phyloP scores from a whole-genome alignment of 23 tunicate genomes.

The Trididemnum clinides region DNA sequence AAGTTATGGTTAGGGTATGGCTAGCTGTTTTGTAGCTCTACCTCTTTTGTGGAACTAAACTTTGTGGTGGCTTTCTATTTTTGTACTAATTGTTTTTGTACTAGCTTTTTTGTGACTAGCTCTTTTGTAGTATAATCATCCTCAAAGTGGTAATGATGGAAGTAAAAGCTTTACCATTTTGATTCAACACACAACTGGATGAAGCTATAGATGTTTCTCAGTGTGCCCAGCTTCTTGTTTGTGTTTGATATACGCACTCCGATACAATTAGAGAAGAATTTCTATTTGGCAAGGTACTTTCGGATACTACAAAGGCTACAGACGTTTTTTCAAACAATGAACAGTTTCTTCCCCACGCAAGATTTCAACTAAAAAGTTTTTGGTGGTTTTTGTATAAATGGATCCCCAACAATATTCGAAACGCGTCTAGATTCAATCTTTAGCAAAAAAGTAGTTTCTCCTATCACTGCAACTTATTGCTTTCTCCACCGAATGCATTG shows the following conservation, averaged over 20 bases:
- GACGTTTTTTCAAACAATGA: slow-evolving; percentile 22
- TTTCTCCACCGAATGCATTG: slow-evolving; percentile 41
- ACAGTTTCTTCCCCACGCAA: slow-evolving; percentile 31
- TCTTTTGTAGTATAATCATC: too few relatives aligned
- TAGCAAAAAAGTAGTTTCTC: slow-evolving; percentile 25
- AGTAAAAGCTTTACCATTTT: neutral
- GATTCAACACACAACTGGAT: slow-evolving; percentile 19
- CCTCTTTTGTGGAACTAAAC: too few relatives aligned
- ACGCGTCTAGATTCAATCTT: neutral
- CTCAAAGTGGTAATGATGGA: neutral
- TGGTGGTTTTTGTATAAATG: neutral
- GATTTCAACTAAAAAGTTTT: slow-evolving; percentile 2
- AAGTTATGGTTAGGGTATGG: too few relatives aligned
- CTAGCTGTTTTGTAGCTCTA: too few relatives aligned
- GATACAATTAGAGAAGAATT: slow-evolving; percentile 42
- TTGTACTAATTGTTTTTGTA: too few relatives aligned
- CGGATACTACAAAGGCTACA: slow-evolving; percentile 42
- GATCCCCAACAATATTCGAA: neutral
- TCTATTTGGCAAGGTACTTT: slow-evolving; percentile 22
- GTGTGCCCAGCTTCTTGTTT: too few relatives aligned
- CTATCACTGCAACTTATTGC: slow-evolving; percentile 25
- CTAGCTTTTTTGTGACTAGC: too few relatives aligned
- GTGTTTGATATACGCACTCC: slow-evolving; percentile 27
- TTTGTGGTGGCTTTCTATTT: too few relatives aligned
- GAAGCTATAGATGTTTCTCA: slow-evolving; percentile 33